These are phyloP conservation scores for Azemiops feae DNA, from an alignment of 2,113 vertebrate species.

Conservation along the genomic window DNA sequence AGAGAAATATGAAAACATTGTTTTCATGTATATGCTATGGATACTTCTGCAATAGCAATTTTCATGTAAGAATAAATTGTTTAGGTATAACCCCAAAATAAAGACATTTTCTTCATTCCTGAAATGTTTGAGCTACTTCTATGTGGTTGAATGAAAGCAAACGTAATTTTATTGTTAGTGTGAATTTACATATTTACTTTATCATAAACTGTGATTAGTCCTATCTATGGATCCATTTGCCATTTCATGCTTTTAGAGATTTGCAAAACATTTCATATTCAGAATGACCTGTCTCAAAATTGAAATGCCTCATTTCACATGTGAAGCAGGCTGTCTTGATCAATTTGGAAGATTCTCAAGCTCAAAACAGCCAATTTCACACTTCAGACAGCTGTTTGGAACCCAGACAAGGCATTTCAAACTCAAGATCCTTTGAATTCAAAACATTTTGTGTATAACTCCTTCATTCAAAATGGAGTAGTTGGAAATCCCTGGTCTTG, in stretches of 20 bases:
- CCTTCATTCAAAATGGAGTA: not conserved
- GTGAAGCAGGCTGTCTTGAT: not conserved
- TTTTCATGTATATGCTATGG: not conserved
- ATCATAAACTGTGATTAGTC: not conserved
- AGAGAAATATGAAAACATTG: slow-evolving; percentile 19
- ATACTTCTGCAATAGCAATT: not conserved
- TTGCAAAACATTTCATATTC: not conserved
- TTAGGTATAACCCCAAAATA: not conserved
- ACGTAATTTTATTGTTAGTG: not conserved
- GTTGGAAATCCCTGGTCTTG: not conserved
- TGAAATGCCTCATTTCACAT: not conserved
- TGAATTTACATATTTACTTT: not conserved
- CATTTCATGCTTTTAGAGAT: not conserved
- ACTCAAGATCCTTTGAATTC: not conserved
- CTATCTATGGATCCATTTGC: not conserved
- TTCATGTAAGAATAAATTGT: not conserved
- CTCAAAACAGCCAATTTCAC: not conserved
- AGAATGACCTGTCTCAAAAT: not conserved
- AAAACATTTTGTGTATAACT: not conserved
- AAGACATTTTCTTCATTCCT: not conserved
- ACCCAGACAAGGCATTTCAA: not conserved
- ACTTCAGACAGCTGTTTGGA: not conserved
- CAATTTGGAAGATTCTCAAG: not conserved
- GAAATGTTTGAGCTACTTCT: not conserved
- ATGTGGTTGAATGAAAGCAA: not conserved